Evolutionary conservation across 2,888 invertebrate genomes (phyloP).

Genomic region (Cylindroiulus punctatus): DNA sequence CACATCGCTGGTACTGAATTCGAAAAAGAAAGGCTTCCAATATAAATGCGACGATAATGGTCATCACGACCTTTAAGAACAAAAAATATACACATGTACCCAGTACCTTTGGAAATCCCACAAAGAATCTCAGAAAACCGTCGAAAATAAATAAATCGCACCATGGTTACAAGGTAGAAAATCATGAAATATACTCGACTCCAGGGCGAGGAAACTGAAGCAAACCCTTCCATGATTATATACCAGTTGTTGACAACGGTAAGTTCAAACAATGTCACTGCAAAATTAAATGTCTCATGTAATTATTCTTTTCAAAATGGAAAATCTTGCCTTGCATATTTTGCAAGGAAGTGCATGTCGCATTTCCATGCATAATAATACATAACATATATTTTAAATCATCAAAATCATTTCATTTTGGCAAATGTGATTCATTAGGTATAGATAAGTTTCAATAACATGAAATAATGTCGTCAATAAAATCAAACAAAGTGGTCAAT

Average conservation of each 20-base stretch:
- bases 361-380: too few species aligned
- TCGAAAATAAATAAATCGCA: conserved; percentile 59
- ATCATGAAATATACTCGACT: conserved; percentile 87
- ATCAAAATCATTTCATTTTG: too few species aligned
- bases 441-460: too few species aligned
- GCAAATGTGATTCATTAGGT: too few species aligned
- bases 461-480: too few species aligned
- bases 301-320: too few species aligned
- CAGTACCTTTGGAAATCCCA: not conserved
- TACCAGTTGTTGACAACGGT: conserved; percentile 94
- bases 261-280: conserved; percentile 85
- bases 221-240: conserved; percentile 81
- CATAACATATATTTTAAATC: too few species aligned
- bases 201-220: conserved; percentile 70
- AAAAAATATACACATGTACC: not conserved
- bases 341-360: too few species aligned
- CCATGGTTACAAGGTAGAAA: conserved; percentile 90
- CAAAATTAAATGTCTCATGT: conserved; percentile 58
- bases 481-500: too few species aligned
- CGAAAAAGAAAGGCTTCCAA: conserved; percentile 87
- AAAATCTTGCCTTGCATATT: too few species aligned
- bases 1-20: conserved; percentile 85
- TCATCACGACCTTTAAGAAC: conserved; percentile 73
- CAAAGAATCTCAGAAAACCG: not conserved
- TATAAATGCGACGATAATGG: conserved; percentile 88